Evolutionary conservation across 2,797 vertebrate genomes (phyloP).

Genomic region (Sebastes kiyomatsui): DNA sequence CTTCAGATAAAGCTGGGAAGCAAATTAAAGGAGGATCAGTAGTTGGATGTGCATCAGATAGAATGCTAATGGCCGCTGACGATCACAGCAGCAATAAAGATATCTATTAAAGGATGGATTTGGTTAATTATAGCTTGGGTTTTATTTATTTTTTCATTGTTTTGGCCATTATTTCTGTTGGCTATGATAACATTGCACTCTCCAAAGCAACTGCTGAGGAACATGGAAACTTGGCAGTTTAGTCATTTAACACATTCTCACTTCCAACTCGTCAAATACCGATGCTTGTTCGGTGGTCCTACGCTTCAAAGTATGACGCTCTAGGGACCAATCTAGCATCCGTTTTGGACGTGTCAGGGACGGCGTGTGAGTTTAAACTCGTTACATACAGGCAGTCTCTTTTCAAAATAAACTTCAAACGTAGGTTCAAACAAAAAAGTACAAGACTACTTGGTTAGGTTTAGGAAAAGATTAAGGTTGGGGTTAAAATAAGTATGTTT

Average conservation of each 20-base stretch:
- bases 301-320: not conserved
- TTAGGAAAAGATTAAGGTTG: not conserved
- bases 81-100: not conserved
- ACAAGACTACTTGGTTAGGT: not conserved
- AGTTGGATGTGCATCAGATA: constrained; percentile 26
- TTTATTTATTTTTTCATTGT: not conserved
- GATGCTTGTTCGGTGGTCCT: not conserved
- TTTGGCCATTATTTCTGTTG: not conserved
- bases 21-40: constrained; percentile 69
- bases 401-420: not conserved
- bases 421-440: not conserved
- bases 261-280: not conserved
- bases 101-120: not conserved
- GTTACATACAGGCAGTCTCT: not conserved
- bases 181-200: not conserved
- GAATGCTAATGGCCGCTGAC: constrained; percentile 46
- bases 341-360: not conserved
- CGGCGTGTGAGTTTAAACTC: not conserved
- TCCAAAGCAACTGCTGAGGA: not conserved
- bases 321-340: not conserved
- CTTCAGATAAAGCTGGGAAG: constrained; percentile 66
- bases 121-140: not conserved
- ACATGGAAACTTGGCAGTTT: not conserved
- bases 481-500: not conserved
- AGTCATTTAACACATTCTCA: not conserved